Evolutionary conservation across 2,888 invertebrate species (phyloP), one percentile per base, ranked within the genome.

Genomic region (Tachina lurida): DNA sequence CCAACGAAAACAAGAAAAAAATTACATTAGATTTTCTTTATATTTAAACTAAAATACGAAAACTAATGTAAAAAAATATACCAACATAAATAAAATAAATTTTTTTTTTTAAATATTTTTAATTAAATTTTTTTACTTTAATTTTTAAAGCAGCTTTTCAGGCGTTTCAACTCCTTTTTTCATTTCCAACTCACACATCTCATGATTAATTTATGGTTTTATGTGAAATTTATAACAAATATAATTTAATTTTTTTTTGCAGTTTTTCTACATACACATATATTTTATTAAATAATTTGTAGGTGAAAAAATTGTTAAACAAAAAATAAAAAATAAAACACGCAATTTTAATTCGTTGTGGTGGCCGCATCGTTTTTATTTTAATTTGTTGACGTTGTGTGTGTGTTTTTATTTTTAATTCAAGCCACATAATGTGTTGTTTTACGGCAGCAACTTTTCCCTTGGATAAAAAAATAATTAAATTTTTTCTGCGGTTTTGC

Each of bases 391-490:
- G 19, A 41, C 54, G 43, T 41, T 41, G 7, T 74, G 12, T 74
- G 12, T 60, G 41, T 31, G 31, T 31, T 31, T 62, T 81, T 45
- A 68, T 70, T 82, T 82, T 83, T 45, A 71, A 83, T 86, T 75
- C 75, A 67, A 75, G 82, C 86, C 86, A 86, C 75, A 86, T 83
- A 79, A 86, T 86, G 79, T 79, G 86, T 86, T 75, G 68, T 83
- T 71, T 65, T 77, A 54, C 65, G 49, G 65, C 62, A 54, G 68
- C 47, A 76, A 49, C 17, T 75, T 79, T 65, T 60, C 19, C 5
- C 8, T 13, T 10, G 31, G 4, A 22, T 2, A 31, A 31, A 4
- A 58, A 73, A 73, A 70, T 54, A 52, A 52, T n/a, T 39, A 39
- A 43, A 10, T 74, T 63, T 74, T 75, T 81, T 56, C 45, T 75